phyloP scores from a whole-genome alignment of 2,888 invertebrate genomes.

The Malacosoma neustria region DNA sequence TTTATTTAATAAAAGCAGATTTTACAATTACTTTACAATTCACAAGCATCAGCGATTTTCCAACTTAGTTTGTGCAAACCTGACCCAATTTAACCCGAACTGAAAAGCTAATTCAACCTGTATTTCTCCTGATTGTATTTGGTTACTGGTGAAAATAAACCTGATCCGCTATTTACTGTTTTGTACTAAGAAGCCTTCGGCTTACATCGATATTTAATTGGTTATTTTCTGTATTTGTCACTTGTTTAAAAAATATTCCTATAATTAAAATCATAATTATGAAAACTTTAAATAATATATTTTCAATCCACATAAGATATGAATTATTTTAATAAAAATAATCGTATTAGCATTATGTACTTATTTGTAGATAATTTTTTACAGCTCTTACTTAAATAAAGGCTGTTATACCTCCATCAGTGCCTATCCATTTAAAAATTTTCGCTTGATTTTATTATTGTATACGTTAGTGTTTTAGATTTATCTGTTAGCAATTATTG shows the following conservation, averaged over 20 bases:
- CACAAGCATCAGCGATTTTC: constrained; percentile 40
- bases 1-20: constrained; percentile 36
- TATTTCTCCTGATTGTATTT: constrained; percentile 60
- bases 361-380: no score
- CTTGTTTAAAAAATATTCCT: constrained; percentile 2
- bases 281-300: no score
- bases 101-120: constrained; percentile 60
- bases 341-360: no score
- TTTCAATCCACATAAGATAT: no score
- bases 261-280: no score
- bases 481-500: no score
- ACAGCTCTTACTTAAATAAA: no score
- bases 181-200: constrained; percentile 20
- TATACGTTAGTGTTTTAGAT: no score
- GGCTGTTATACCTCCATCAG: no score
- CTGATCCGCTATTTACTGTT: constrained; percentile 39
- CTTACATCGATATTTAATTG: constrained; percentile 1
- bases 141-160: constrained; percentile 47
- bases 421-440: no score
- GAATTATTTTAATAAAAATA: no score
- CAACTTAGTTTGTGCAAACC: constrained; percentile 55
- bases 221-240: background rate
- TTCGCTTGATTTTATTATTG: no score
- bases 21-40: constrained; percentile 33
- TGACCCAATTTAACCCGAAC: constrained; percentile 65